These are phyloP conservation scores for Patella ulyssiponensis DNA, from an alignment of 2,888 invertebrate species.

Conservation along the genomic window DNA sequence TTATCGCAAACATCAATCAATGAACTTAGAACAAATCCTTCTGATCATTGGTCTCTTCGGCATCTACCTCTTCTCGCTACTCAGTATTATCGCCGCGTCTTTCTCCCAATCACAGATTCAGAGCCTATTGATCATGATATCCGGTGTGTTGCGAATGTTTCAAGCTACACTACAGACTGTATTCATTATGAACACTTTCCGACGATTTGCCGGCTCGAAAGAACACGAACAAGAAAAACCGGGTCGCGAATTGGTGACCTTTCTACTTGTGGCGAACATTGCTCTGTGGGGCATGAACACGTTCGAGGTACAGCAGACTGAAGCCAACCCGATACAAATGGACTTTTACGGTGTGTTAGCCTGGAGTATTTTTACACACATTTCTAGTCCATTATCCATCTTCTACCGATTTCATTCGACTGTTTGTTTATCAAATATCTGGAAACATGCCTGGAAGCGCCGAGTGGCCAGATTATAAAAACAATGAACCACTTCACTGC, in stretches of 20 bases:
- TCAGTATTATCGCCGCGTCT: slow-evolving; percentile 94
- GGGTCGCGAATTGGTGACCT: slow-evolving; percentile 94
- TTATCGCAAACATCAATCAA: slow-evolving; percentile 37
- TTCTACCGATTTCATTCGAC: slow-evolving; percentile 95
- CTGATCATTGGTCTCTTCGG: slow-evolving; percentile 93
- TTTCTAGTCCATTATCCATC: slow-evolving; percentile 93
- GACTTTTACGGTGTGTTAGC: slow-evolving; percentile 93
- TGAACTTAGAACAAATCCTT: slow-evolving; percentile 73
- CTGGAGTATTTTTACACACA: slow-evolving; percentile 93
- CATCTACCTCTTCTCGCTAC: slow-evolving; percentile 91
- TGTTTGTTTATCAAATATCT: slow-evolving; percentile 94
- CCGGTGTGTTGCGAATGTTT: slow-evolving; percentile 87
- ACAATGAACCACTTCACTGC: too few species aligned
- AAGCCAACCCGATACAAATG: slow-evolving; percentile 91
- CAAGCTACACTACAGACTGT: slow-evolving; percentile 94
- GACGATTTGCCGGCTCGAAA: slow-evolving; percentile 89
- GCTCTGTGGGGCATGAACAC: slow-evolving; percentile 97
- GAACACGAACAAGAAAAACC: slow-evolving; percentile 95
- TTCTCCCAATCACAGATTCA: slow-evolving; percentile 83
- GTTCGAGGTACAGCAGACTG: slow-evolving; percentile 88
- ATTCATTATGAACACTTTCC: slow-evolving; percentile 93
- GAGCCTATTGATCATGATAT: slow-evolving; percentile 88
- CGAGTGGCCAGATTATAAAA: background rate
- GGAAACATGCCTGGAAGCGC: slow-evolving; percentile 85
- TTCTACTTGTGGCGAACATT: slow-evolving; percentile 93